These are phyloP conservation scores for Scaptodrosophila lebanonensis DNA, from an alignment of 1,140 invertebrate species.

Conservation along the genomic window DNA sequence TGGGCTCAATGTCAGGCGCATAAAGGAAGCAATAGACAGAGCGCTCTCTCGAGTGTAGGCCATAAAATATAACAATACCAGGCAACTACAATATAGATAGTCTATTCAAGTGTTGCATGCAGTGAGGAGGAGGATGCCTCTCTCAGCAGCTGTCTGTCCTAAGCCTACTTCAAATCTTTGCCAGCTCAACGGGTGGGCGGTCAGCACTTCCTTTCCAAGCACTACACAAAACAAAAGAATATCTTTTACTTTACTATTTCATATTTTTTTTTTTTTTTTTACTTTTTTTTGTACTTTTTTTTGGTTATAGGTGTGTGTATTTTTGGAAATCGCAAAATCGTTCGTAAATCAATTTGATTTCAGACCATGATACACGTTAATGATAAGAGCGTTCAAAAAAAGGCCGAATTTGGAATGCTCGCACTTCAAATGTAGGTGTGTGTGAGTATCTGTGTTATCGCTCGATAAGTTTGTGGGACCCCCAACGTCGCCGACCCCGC, in stretches of 20 bases:
- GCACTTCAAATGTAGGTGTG: not conserved
- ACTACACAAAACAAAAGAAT: not conserved
- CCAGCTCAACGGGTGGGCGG: not conserved
- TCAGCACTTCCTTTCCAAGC: too few relatives aligned
- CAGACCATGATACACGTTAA: slow-evolving; percentile 38
- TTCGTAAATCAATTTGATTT: slow-evolving; percentile 73
- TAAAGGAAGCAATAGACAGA: slow-evolving; percentile 4
- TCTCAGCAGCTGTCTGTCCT: not conserved
- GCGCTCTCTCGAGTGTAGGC: slow-evolving; percentile 26
- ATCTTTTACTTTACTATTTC: too few relatives aligned
- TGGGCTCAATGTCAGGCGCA: too few relatives aligned
- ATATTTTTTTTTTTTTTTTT: too few relatives aligned
- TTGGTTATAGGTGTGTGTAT: slow-evolving; percentile 1
- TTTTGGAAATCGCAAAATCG: slow-evolving; percentile 56
- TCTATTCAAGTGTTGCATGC: too few relatives aligned
- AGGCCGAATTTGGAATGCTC: not conserved
- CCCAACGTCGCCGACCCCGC: too few relatives aligned
- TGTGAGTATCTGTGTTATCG: slow-evolving; percentile 19
- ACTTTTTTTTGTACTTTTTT: slow-evolving; percentile 5
- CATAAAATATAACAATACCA: slow-evolving; percentile 30
- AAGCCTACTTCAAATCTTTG: too few relatives aligned
- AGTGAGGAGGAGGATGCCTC: too few relatives aligned
- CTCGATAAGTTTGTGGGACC: slow-evolving; percentile 36
- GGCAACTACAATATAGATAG: too few relatives aligned
- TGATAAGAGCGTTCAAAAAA: slow-evolving; percentile 44